Percentiles rank a stretch among this genome's conserved stretches.
Evolutionary conservation across 1,140 invertebrate genomes (phyloP).

Genomic region (Dolichoris vasculosae): DNA sequence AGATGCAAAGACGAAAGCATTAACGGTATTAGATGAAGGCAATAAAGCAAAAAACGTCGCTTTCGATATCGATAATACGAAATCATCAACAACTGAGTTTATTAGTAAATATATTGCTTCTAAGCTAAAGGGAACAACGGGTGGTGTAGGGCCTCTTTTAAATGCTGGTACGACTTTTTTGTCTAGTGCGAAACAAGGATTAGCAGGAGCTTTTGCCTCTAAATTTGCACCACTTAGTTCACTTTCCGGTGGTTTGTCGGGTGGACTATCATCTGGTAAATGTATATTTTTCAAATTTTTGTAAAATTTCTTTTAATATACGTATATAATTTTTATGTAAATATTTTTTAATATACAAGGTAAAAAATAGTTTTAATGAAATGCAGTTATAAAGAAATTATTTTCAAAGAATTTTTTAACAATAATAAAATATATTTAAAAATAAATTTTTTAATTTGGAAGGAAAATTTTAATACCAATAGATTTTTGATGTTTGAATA

Average conservation of each 20-base stretch:
- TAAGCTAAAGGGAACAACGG: conserved; percentile 64
- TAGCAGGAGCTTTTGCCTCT: conserved; percentile 61
- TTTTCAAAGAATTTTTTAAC: no score
- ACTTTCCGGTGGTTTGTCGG: conserved; percentile 60
- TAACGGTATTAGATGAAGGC: conserved; percentile 79
- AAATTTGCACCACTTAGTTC: conserved; percentile 70
- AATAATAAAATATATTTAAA: no score
- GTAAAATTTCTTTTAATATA: no score
- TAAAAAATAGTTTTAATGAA: no score
- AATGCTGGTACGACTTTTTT: conserved; percentile 69
- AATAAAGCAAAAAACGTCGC: conserved; percentile 84
- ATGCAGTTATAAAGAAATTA: no score
- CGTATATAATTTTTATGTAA: no score
- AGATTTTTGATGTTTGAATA: no score
- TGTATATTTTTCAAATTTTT: neutral
- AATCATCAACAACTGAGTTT: conserved; percentile 67
- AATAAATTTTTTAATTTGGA: no score
- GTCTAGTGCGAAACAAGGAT: conserved; percentile 59
- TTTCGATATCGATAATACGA: conserved; percentile 78
- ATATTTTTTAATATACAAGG: no score
- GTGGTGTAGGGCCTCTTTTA: conserved; percentile 66
- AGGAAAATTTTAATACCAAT: no score
- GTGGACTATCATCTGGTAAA: conserved; percentile 58
- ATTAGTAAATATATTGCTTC: conserved; percentile 62
- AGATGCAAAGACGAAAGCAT: conserved; percentile 82